These are phyloP conservation scores for Mormyrus lacerda DNA, from an alignment of 2,113 vertebrate species.

Conservation along the genomic window DNA sequence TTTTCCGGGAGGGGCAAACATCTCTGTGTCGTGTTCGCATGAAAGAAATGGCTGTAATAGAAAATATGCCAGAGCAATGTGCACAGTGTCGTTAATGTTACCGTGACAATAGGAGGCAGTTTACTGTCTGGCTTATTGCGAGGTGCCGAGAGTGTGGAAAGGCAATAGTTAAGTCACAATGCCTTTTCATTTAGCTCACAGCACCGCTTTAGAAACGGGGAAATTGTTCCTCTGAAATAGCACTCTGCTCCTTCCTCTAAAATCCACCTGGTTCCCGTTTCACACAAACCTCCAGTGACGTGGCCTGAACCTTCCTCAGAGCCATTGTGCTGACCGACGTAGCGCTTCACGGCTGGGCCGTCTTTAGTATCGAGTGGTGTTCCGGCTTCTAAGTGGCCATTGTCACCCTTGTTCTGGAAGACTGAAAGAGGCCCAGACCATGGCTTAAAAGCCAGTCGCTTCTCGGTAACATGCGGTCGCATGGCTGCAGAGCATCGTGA, in stretches of 20 bases:
- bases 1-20: not conserved
- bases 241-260: not conserved
- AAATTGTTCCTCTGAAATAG: not conserved
- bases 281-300: not conserved
- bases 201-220: not conserved
- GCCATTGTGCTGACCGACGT: not conserved
- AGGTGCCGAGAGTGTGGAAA: not conserved
- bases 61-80: not conserved
- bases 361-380: not conserved
- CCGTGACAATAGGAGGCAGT: not conserved
- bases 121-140: not conserved
- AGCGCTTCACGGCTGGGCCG: not conserved
- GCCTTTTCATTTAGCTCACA: not conserved
- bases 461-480: not conserved
- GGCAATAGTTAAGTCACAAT: not conserved
- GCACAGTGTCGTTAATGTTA: not conserved
- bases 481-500: not conserved
- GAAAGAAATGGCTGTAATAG: not conserved
- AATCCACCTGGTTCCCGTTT: not conserved
- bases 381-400: not conserved
- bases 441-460: not conserved
- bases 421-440: not conserved
- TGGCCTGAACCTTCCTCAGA: not conserved
- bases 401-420: not conserved
- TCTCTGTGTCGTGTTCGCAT: not conserved